phyloP scores from a whole-genome alignment of 2,888 invertebrate species.

The Tipula unca region DNA sequence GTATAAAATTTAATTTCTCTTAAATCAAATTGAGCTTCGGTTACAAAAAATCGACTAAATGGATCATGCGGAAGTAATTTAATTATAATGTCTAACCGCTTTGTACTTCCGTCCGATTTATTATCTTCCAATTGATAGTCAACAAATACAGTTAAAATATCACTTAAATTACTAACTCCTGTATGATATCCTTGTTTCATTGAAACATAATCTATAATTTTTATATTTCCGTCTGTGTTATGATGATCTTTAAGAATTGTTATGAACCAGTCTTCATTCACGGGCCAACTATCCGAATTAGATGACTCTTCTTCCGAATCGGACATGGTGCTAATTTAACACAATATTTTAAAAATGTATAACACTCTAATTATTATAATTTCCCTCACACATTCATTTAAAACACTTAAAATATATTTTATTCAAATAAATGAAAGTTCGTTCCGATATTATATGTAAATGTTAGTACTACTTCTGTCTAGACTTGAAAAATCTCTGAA shows the following conservation, averaged over 20 bases:
- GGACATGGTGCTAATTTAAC: slow-evolving; percentile 27
- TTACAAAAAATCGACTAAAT: slow-evolving; percentile 69
- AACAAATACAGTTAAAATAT: slow-evolving; percentile 66
- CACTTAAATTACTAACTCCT: slow-evolving; percentile 65
- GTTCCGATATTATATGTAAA: too few species aligned
- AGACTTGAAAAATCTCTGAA: background rate
- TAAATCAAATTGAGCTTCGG: slow-evolving; percentile 73
- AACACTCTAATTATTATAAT: background rate
- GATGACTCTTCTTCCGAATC: slow-evolving; percentile 31
- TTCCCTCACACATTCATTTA: background rate
- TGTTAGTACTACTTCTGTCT: background rate
- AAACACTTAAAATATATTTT: background rate
- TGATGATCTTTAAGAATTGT: slow-evolving; percentile 30
- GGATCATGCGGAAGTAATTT: slow-evolving; percentile 72
- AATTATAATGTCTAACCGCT: slow-evolving; percentile 52
- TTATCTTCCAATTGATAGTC: slow-evolving; percentile 47
- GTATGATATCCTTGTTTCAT: slow-evolving; percentile 52
- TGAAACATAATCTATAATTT: slow-evolving; percentile 39
- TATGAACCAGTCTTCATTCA: slow-evolving; percentile 31
- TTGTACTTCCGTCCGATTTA: slow-evolving; percentile 22
- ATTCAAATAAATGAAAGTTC: background rate
- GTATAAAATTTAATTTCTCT: slow-evolving; percentile 77
- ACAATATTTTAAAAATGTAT: background rate
- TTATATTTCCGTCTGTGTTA: slow-evolving; percentile 28
- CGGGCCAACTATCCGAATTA: slow-evolving; percentile 30